These are phyloP conservation scores for Strix aluco DNA, from an alignment of 2,113 vertebrate genomes.

Conservation along the genomic window DNA sequence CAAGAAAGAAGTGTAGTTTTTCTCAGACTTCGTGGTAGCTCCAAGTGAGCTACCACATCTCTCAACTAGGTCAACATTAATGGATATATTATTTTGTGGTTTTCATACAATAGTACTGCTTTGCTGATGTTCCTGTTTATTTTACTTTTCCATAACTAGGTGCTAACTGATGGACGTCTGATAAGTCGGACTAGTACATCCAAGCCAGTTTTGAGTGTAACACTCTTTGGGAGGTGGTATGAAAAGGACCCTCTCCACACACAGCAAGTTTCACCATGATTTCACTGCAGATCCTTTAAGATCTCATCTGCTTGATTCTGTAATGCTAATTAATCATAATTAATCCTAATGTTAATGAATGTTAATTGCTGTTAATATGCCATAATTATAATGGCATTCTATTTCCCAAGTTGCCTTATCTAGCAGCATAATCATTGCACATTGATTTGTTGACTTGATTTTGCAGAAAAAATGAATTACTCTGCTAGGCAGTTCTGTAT, in stretches of 20 bases:
- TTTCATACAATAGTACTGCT: neutral
- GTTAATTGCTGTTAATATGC: neutral
- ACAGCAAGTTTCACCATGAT: neutral
- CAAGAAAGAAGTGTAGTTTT: neutral
- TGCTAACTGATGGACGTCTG: slow-evolving; percentile 63
- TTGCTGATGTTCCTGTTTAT: neutral
- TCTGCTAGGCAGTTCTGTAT: neutral
- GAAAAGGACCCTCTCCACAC: slow-evolving; percentile 34
- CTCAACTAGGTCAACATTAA: neutral
- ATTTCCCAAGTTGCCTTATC: neutral
- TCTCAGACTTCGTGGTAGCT: neutral
- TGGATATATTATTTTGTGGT: neutral
- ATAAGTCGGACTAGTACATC: slow-evolving; percentile 25
- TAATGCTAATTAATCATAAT: neutral
- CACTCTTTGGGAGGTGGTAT: slow-evolving; percentile 71
- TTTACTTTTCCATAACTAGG: slow-evolving; percentile 33
- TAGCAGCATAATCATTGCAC: neutral
- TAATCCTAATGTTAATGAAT: neutral
- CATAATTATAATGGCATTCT: neutral
- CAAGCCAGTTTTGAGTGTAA: slow-evolving; percentile 66
- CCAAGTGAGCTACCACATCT: neutral
- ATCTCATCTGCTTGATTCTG: neutral
- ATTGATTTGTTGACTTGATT: neutral
- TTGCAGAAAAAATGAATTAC: neutral
- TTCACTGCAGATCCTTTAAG: neutral